Percentiles rank a stretch among this genome's conserved stretches.
Evolutionary conservation across 2,888 invertebrate genomes (phyloP).

Genomic region (Tetranychus piercei): DNA sequence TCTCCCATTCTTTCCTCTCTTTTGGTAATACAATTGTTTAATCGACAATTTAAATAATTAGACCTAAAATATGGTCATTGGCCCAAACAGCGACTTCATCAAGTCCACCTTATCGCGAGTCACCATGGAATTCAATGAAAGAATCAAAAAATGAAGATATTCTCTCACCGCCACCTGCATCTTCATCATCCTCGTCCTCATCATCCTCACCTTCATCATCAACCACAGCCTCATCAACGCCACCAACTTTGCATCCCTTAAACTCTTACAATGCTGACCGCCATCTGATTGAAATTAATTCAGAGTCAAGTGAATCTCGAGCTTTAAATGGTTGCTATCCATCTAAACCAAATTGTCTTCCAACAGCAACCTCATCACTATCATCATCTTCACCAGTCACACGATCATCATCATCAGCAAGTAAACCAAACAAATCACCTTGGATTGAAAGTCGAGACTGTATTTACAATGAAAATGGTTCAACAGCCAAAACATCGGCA

Average conservation of each 20-base stretch:
- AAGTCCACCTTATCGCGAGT: conserved; percentile 1
- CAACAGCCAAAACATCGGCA: neutral
- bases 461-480: neutral
- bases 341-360: neutral
- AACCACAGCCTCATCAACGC: neutral
- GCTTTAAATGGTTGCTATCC: neutral
- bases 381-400: neutral
- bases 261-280: neutral
- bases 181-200: neutral
- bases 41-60: neutral
- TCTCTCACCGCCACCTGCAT: neutral
- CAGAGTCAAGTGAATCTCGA: neutral
- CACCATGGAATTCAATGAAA: neutral
- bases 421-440: neutral
- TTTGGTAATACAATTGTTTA: neutral
- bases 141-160: neutral
- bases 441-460: neutral
- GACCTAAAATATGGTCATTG: conserved; percentile 13
- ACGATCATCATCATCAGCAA: neutral
- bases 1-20: neutral
- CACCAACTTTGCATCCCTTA: neutral
- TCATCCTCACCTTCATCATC: neutral
- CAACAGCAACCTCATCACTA: neutral
- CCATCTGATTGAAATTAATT: neutral
- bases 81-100: conserved; percentile 11